These are phyloP conservation scores for Apis florea DNA, from an alignment of 1,140 invertebrate genomes.

Conservation along the genomic window DNA sequence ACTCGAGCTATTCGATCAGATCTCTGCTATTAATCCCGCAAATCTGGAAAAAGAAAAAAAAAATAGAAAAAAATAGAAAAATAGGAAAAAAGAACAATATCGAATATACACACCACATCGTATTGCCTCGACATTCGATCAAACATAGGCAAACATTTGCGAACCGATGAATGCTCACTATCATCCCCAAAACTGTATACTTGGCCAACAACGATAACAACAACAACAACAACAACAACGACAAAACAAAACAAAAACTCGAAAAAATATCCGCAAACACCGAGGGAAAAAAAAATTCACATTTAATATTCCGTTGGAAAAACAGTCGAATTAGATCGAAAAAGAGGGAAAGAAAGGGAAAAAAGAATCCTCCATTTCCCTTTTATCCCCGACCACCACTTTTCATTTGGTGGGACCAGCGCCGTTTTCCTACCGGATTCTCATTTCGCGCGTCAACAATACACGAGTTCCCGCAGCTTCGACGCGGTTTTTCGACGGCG, in stretches of 20 bases:
- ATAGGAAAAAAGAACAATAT: too few relatives aligned
- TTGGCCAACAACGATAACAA: too few relatives aligned
- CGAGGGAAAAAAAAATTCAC: background rate
- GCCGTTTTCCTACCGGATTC: conserved; percentile 38
- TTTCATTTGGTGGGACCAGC: conserved; percentile 21
- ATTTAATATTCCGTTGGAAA: too few relatives aligned
- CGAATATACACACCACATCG: too few relatives aligned
- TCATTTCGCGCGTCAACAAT: conserved; percentile 38
- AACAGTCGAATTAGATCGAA: too few relatives aligned
- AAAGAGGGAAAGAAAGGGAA: too few relatives aligned
- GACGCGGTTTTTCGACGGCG: conserved; percentile 10
- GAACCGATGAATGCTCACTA: background rate
- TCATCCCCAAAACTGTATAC: background rate
- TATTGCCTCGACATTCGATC: background rate
- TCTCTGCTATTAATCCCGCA: too few relatives aligned
- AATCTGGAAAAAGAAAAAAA: too few relatives aligned
- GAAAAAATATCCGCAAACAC: background rate
- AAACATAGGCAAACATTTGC: background rate
- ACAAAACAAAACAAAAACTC: too few relatives aligned
- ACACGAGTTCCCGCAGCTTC: conserved; percentile 3
- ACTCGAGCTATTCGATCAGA: too few relatives aligned
- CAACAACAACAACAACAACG: too few relatives aligned
- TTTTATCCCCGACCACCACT: conserved; percentile 16
- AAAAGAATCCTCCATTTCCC: background rate
- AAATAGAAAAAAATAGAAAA: too few relatives aligned